Conservation (phyloP, 2,797 vertebrate species). For the Leptodactylus fallax region DNA sequence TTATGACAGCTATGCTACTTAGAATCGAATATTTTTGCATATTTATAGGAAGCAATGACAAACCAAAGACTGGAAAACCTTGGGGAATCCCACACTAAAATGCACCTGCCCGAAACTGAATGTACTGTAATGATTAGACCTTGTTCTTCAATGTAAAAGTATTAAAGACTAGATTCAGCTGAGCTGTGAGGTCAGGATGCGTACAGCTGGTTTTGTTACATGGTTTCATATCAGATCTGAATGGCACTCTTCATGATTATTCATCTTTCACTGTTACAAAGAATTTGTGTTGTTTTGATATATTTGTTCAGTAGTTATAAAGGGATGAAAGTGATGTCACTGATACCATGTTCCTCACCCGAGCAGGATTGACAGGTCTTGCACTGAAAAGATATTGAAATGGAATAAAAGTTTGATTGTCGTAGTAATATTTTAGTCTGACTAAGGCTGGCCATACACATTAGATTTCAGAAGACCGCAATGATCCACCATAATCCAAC, state of each 20-base stretch:
- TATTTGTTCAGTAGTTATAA: neutral
- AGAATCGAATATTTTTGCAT: slow-evolving; percentile 33
- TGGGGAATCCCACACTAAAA: slow-evolving; percentile 55
- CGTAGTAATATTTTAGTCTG: too few species aligned
- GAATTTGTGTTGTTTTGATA: neutral
- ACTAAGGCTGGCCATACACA: too few species aligned
- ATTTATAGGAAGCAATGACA: slow-evolving; percentile 7
- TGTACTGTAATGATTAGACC: neutral
- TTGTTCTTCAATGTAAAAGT: neutral
- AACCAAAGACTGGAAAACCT: slow-evolving; percentile 40
- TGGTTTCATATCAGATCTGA: neutral
- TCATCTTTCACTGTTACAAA: neutral
- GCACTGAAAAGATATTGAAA: neutral
- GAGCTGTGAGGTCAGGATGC: neutral
- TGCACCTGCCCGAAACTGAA: slow-evolving; percentile 28
- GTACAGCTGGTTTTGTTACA: neutral
- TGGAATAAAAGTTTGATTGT: neutral
- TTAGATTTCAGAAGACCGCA: too few species aligned
- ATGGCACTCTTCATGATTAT: neutral
- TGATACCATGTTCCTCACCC: too few species aligned
- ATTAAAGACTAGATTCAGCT: neutral
- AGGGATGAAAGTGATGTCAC: neutral
- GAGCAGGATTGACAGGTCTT: neutral
- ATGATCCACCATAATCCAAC: too few species aligned
- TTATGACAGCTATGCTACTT: slow-evolving; percentile 14